These are phyloP conservation scores for Myotis lucifugus DNA, from an alignment of 2,113 vertebrate species.

Conservation along the genomic window DNA sequence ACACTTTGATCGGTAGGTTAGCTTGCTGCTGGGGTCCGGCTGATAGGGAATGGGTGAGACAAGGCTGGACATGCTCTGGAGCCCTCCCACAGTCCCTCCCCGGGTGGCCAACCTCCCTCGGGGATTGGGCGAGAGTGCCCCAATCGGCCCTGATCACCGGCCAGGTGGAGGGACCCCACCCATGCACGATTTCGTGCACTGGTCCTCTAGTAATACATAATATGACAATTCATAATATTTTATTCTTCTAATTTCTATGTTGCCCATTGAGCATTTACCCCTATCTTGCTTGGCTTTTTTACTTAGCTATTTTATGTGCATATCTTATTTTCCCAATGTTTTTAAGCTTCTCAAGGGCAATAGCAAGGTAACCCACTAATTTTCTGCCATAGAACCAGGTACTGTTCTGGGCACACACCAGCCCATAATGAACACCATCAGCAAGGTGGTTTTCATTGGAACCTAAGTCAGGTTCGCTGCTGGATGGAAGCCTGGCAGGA, in stretches of 20 bases:
- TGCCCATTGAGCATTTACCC: neutral
- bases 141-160: too few species aligned
- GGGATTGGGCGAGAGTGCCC: too few species aligned
- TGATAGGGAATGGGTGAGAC: too few species aligned
- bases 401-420: neutral
- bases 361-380: neutral
- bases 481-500: neutral
- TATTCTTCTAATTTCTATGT: neutral
- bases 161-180: too few species aligned
- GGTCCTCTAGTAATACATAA: too few species aligned
- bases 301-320: neutral
- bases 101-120: too few species aligned
- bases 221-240: neutral
- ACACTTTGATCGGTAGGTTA: too few species aligned
- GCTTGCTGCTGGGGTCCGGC: too few species aligned
- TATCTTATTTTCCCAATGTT: neutral
- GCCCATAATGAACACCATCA: neutral
- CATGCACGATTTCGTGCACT: too few species aligned
- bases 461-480: neutral
- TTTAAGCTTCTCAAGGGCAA: neutral
- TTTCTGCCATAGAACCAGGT: neutral
- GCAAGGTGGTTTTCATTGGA: neutral
- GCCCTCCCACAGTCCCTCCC: too few species aligned
- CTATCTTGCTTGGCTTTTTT: neutral
- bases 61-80: too few species aligned